phyloP scores from a whole-genome alignment of 2,888 invertebrate species.

The Pollenia angustigena region DNA sequence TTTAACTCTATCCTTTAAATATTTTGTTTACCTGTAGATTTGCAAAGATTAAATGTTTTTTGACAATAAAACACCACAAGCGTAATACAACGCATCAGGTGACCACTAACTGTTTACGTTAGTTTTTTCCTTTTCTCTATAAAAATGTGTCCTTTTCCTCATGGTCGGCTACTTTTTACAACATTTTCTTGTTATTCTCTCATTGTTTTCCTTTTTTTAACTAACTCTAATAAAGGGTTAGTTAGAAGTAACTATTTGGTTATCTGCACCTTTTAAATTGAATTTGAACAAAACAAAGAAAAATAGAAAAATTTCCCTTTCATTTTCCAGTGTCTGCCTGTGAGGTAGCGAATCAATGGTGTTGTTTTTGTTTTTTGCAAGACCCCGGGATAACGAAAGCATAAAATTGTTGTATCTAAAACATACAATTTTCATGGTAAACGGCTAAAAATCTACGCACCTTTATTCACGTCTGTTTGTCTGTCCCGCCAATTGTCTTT shows the following conservation, averaged over 20 bases:
- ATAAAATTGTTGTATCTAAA: constrained; percentile 71
- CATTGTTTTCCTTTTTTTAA: background rate
- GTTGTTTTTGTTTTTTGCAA: constrained; percentile 20
- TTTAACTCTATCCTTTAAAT: constrained; percentile 35
- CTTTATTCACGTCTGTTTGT: constrained; percentile 36
- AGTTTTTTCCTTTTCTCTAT: constrained; percentile 14
- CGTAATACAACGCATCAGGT: constrained; percentile 69
- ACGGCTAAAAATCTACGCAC: constrained; percentile 34
- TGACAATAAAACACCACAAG: constrained; percentile 54
- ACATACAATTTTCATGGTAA: constrained; percentile 70
- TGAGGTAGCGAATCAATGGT: background rate
- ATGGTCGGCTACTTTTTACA: constrained; percentile 14
- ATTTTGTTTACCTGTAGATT: constrained; percentile 22
- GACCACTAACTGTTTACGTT: constrained; percentile 47
- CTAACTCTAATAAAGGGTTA: constrained; percentile 63
- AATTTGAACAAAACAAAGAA: background rate
- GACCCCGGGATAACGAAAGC: constrained; percentile 55
- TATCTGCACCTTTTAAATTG: constrained; percentile 63
- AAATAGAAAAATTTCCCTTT: constrained; percentile 56
- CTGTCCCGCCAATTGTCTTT: constrained; percentile 3
- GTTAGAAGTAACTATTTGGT: background rate
- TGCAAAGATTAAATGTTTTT: background rate
- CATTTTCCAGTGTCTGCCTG: constrained; percentile 44
- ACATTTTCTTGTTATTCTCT: background rate
- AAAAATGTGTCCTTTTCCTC: background rate